A percentile compares a stretch with the other conserved stretches of the same genome.
phyloP scores from a whole-genome alignment of 2,113 vertebrate species.

The Vicugna pacos region DNA sequence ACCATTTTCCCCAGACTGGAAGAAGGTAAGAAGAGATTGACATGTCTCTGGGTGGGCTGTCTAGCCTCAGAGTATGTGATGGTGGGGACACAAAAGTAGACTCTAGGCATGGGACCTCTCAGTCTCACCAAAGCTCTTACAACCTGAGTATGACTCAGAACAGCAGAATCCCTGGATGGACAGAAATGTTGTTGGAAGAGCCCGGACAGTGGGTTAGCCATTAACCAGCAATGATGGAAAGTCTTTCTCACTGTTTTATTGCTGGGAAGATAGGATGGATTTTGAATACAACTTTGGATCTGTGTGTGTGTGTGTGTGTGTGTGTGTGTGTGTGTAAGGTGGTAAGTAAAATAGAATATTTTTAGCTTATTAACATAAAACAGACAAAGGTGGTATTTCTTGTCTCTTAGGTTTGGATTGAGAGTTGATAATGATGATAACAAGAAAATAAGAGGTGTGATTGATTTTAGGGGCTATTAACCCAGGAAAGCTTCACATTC shows the following conservation, averaged over 20 bases:
- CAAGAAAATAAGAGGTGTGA: neutral
- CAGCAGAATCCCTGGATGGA: neutral
- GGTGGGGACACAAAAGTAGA: neutral
- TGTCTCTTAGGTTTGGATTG: neutral
- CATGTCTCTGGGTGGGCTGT: neutral
- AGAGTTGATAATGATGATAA: neutral
- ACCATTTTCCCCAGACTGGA: neutral
- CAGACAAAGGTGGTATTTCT: neutral
- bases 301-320: neutral
- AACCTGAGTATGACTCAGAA: neutral
- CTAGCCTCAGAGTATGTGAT: neutral
- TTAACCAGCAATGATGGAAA: neutral
- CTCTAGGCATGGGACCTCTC: neutral
- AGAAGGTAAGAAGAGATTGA: neutral
- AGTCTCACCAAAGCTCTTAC: neutral
- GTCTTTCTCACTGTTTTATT: neutral
- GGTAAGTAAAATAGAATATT: neutral
- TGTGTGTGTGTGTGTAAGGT: neutral
- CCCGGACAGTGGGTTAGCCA: neutral
- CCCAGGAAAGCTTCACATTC: neutral
- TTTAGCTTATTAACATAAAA: neutral
- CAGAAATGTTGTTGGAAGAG: neutral
- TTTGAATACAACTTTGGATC: neutral
- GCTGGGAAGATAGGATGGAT: neutral
- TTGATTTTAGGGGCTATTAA: neutral